Base-by-base conservation (phyloP, 2,888 invertebrate species). In the Mesorhabditis sp. region DNA sequence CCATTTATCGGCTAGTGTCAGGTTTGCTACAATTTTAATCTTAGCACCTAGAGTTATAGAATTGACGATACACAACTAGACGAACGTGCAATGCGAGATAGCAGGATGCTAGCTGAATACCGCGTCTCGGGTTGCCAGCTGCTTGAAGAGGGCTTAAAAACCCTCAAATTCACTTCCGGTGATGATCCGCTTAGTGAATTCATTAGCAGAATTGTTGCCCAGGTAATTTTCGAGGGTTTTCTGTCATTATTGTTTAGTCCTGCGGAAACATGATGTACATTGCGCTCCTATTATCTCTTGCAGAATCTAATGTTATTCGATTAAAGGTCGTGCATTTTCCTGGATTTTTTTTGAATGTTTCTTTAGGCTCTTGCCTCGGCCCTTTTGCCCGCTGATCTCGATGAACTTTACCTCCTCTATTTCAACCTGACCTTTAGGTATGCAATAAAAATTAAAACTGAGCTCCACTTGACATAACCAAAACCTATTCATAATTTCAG, bases 181-280 rank as follows among this genome's bases (percentile, higher is more conserved):
- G 28, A 28, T 50, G 2, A 50, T 50, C 58, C 58, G 7, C 58
- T 50, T n/a, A 50, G n/a, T 50, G 58, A 50, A 13, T 50, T 50
- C n/a, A 50, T 50, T 50, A n/a, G n/a, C n/a, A 10, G n/a, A 10
- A 50, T 50, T n/a, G 58, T 50, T 50, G 7, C 58, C n/a, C 58
- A 50, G n/a, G 58, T 50, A n/a, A n/a, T 13, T 50, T n/a, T 50
- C 58, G 28, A 28, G 28, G 28, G 28, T 28, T 28, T 28, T 28
- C 28, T 28, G 28, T 28, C 28, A 28, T 4, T 7, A 50, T 13
- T 13, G 10, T 50, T 50, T 50, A 50, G 72, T 91, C 93, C 76
- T 91, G 91, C 84, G 95, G 95, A 72, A 94, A 93, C 66, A 93
- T 95, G 87, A 89, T 96, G 75, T 95, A 93, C 88, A 91, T 93